Base-by-base conservation (phyloP, 1,140 invertebrate species). In the Ips typographus region DNA sequence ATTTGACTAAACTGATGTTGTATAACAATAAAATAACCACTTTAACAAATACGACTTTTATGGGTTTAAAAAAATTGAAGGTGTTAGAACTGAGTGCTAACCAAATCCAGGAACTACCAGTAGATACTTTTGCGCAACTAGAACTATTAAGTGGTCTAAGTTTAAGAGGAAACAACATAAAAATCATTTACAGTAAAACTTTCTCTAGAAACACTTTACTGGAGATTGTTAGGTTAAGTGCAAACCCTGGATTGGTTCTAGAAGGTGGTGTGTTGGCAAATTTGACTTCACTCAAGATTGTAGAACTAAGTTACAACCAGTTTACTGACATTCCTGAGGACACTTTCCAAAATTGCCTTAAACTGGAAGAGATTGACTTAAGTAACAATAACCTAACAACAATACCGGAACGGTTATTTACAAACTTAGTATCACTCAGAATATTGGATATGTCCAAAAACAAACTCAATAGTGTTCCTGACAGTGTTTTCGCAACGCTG, bases 21-120 rank as follows among this genome's bases (percentile, higher is more conserved):
- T 68, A 56, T 56, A 66, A 53, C 41, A 74, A 74, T 52, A 62
- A 71, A 38, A 57, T 74, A 0, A 69, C 55, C n/a, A 47, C 6
- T 42, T 39, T 75, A 53, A 49, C 43, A 7, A 63, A 65, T 56
- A 49, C 62, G 8, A 49, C 8, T 7, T 73, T 75, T 59, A 42
- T n/a, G 6, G 61, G 53, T 8, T 52, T 75, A 6, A 51, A 51
- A 22, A 56, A 68, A 38, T 40, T 75, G 6, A 47, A 68, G 44
- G 40, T 72, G 4, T 43, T 73, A 36, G 66, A 73, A 43, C 41
- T 73, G 40, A 68, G 69, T 37, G 53, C 6, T 6, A 71, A 71
- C 40, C 62, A 61, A n/a, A 65, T 71, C 3, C 3, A 55, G 36
- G n/a, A 60, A 36, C 4, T 71, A 4, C 22, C 56, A 7, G 40